phyloP scores from a whole-genome alignment of 2,113 vertebrate species.

The Gymnogyps californianus region DNA sequence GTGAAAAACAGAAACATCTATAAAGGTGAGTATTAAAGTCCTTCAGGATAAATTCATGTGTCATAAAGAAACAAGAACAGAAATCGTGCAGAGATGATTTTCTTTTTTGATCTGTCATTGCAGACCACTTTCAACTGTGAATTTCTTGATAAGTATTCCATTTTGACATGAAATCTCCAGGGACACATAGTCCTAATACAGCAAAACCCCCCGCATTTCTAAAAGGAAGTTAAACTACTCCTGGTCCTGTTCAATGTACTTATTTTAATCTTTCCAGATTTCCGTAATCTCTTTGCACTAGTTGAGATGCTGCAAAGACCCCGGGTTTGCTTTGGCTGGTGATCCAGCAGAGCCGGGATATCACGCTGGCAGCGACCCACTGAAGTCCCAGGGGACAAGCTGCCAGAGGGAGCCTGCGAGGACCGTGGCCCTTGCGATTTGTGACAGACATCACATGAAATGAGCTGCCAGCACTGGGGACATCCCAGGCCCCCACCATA shows the following conservation, averaged over 20 bases:
- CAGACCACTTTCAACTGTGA: not conserved
- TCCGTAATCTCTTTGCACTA: not conserved
- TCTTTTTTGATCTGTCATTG: not conserved
- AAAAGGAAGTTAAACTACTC: not conserved
- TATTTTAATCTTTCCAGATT: not conserved
- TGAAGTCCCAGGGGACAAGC: not conserved
- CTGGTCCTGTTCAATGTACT: not conserved
- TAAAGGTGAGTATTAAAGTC: not conserved
- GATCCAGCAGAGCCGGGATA: not conserved
- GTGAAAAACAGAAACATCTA: not conserved
- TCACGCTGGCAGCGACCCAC: not conserved
- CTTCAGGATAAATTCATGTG: not conserved
- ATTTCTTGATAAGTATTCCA: not conserved
- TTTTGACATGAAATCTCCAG: not conserved
- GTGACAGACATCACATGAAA: not conserved
- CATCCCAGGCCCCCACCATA: rapidly evolving
- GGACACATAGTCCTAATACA: not conserved
- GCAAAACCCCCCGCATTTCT: rapidly evolving
- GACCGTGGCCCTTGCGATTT: not conserved
- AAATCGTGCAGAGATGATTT: not conserved
- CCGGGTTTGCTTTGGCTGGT: not conserved
- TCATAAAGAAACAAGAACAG: not conserved
- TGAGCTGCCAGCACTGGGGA: not conserved
- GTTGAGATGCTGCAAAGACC: not conserved
- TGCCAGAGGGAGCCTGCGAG: not conserved